These are phyloP conservation scores for Ariolimax columbianus DNA, from an alignment of 2,888 invertebrate genomes.

Conservation along the genomic window DNA sequence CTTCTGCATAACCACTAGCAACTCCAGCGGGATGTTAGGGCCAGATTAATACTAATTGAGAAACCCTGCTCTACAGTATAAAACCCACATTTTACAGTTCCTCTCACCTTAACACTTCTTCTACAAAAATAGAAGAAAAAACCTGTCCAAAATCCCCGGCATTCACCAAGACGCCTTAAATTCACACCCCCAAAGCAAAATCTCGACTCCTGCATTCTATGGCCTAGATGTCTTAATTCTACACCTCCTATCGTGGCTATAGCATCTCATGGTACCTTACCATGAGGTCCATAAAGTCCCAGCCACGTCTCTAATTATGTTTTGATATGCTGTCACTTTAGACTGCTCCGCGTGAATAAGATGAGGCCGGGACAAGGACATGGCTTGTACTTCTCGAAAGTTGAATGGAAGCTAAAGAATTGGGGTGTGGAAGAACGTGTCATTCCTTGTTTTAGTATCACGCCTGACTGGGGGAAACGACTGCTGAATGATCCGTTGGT, in stretches of 20 bases:
- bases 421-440: constrained; percentile 15
- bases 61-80: not conserved
- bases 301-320: constrained; percentile 37
- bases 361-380: too few species aligned
- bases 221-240: constrained; percentile 25
- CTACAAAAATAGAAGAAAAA: not conserved
- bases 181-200: constrained; percentile 12
- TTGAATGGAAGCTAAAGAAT: too few species aligned
- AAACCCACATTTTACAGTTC: too few species aligned
- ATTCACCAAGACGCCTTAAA: not conserved
- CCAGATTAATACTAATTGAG: not conserved
- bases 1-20: not conserved
- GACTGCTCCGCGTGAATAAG: not conserved
- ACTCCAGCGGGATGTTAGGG: not conserved
- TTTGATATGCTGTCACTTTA: constrained; percentile 34
- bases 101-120: too few species aligned
- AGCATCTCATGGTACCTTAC: constrained; percentile 27
- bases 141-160: not conserved
- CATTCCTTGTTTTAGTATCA: constrained; percentile 5
- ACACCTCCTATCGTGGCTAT: not conserved
- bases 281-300: not conserved
- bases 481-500: not conserved
- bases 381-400: not conserved
- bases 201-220: not conserved
- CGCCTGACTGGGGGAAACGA: not conserved